phyloP scores from a whole-genome alignment of 2,888 invertebrate species.

The Metalampra italica region DNA sequence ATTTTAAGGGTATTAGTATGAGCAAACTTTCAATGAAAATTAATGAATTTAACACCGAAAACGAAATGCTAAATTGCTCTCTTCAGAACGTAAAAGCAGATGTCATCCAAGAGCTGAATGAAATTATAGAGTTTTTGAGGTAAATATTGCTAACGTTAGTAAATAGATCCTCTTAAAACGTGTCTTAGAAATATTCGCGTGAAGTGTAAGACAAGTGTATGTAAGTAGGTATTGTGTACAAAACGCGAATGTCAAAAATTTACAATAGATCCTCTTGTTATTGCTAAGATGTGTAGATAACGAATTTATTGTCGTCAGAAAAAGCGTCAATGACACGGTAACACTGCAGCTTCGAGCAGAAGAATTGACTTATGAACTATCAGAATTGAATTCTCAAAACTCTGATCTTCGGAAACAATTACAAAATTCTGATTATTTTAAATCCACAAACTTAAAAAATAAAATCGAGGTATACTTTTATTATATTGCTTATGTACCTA shows the following conservation, averaged over 20 bases:
- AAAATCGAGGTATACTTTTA: conserved; percentile 41
- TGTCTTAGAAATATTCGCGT: no score
- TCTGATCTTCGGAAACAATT: conserved; percentile 53
- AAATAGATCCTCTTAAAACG: background rate
- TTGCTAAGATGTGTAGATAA: background rate
- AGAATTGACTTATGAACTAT: conserved; percentile 43
- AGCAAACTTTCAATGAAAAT: conserved; percentile 49
- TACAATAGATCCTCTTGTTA: no score
- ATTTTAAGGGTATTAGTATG: conserved; percentile 38
- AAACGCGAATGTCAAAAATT: no score
- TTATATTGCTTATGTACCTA: background rate
- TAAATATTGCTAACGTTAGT: conserved; percentile 16
- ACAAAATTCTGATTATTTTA: conserved; percentile 38
- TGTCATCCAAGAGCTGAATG: conserved; percentile 42
- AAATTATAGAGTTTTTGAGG: conserved; percentile 49
- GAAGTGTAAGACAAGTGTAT: no score
- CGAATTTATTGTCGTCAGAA: conserved; percentile 27
- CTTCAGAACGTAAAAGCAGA: conserved; percentile 49
- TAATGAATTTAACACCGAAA: conserved; percentile 55
- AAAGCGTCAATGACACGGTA: conserved; percentile 47
- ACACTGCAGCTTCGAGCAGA: conserved; percentile 47
- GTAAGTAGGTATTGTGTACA: no score
- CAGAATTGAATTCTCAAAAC: conserved; percentile 51
- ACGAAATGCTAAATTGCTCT: conserved; percentile 47
- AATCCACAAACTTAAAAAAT: conserved; percentile 33